Base-by-base conservation (phyloP, 2,113 vertebrate genomes). In the Ailurus styani region DNA sequence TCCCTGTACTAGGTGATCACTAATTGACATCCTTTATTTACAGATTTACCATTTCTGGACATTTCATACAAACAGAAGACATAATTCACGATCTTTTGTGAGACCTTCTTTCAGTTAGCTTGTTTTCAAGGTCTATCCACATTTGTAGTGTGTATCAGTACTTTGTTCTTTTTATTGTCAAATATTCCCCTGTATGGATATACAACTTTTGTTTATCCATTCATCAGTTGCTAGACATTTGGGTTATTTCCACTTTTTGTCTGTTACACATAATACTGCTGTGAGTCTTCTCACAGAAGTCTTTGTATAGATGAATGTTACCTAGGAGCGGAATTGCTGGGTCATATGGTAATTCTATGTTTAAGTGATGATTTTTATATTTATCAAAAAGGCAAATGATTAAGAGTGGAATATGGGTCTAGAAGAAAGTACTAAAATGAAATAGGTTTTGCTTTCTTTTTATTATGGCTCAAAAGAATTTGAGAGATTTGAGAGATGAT, bases 361-460 rank as follows among this genome's bases (percentile, higher is more conserved):
- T 93, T 85, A 96, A 91, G 29, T 91, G 31, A 86, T 93, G 37
- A 83, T 60, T 94, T 90, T 78, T 84, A 25, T 11, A 86, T n/a
- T 81, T 95, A 88, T 86, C 21, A 97, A 57, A 90, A 96, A 91
- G 64, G 18, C 21, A 37, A 81, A 86, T 77, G 50, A n/a, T 94
- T 11, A 77, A 79, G 60, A 86, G 27, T 86, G 54, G 86, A 93
- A 47, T 89, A 0, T 75, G 47, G 29, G 17, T n/a, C 42, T 96
- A 84, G 79, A 79, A 50, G 73, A 87, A 83, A 70, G 72, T 54
- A 60, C 34, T 78, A 10, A 54, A 95, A 85, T 10, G 23, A 85
- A 84, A 88, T 0, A 91, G n/a, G 13, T 72, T 92, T 37, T 45
- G 13, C 29, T 42, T 72, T 40, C 20, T 72, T 72, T 75, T 83